Base-by-base conservation (phyloP, 2,113 vertebrate genomes). In the Terrapene triunguis region DNA sequence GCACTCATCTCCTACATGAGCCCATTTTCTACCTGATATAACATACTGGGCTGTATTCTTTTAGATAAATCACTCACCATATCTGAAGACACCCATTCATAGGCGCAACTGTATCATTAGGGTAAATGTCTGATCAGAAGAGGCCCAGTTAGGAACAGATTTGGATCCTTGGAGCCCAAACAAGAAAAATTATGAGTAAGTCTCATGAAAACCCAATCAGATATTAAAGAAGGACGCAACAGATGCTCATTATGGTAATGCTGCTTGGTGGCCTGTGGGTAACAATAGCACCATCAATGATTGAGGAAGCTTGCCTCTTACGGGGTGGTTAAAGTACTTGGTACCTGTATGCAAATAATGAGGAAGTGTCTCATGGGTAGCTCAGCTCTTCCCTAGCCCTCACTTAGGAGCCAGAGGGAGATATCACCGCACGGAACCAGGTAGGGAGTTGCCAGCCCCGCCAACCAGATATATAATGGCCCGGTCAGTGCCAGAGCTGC, bases 61-160 rank as follows among this genome's bases (percentile, higher is more conserved):
- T 89, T 88, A 35, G 57, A 81, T 93, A 96, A 96, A 89, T 69
- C 17, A 24, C 47, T 89, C 82, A 13, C 42, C 80, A 12, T 85
- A 92, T 38, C 24, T 80, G 48, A 94, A 25, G 82, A 79, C 32
- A 89, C 38, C 78, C 72, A 92, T 94, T 96, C 86, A 76, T n/a
- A 81, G 16, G 50, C 89, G 79, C 84, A 96, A 94, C 85, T 83
- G 55, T 5, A 24, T 50, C 54, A 51, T 86, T 94, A 47, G 35
- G 69, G 53, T 32, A 55, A 54, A 17, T 85, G 27, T 54, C 54
- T 93, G 47, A 85, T 91, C 27, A 93, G 27, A 35, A 97, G 24
- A 95, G 5, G 84, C 32, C 16, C 42, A 80, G 54, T 89, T 93
- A 91, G 81, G 92, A 95, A 55, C 21, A 91, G 27, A 78, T 59